Conservation (phyloP, 2,797 vertebrate genomes). For the Ctenochaetus hawaiiensis region DNA sequence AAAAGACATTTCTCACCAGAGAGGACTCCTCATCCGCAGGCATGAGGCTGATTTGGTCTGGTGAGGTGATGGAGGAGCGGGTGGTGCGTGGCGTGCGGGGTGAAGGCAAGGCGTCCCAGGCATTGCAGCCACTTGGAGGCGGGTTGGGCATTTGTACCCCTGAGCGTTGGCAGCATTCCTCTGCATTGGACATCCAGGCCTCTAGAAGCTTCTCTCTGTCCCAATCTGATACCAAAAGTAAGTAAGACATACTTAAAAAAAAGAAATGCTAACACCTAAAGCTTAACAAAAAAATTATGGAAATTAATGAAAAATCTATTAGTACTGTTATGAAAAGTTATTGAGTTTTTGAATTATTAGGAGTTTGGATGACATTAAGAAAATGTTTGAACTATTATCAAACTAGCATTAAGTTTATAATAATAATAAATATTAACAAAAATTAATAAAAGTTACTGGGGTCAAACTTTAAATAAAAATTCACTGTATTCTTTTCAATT, state of each 20-base stretch:
- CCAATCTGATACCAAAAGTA: conserved; percentile 88
- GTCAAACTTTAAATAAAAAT: too few relatives aligned
- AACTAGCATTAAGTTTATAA: neutral
- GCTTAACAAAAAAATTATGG: neutral
- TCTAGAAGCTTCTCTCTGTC: conserved; percentile 98
- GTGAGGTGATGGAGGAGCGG: conserved; percentile 93
- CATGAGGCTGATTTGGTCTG: conserved; percentile 94
- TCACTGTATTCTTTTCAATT: too few relatives aligned
- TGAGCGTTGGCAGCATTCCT: conserved; percentile 97
- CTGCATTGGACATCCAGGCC: conserved; percentile 97
- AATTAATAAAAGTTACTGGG: too few relatives aligned
- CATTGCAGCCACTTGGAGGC: conserved; percentile 95
- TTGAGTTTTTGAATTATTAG: neutral
- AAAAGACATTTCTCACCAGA: conserved; percentile 85
- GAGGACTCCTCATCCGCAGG: conserved; percentile 90
- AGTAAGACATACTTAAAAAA: conserved; percentile 6
- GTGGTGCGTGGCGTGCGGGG: conserved; percentile 94
- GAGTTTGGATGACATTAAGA: neutral
- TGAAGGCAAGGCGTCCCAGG: conserved; percentile 97
- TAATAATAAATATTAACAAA: too few relatives aligned
- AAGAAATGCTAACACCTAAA: neutral
- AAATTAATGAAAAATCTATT: neutral
- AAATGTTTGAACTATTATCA: neutral
- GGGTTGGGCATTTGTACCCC: conserved; percentile 98
- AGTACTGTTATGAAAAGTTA: neutral